Evolutionary conservation across 2,888 invertebrate genomes (phyloP).

Genomic region (Drosophila siamana): DNA sequence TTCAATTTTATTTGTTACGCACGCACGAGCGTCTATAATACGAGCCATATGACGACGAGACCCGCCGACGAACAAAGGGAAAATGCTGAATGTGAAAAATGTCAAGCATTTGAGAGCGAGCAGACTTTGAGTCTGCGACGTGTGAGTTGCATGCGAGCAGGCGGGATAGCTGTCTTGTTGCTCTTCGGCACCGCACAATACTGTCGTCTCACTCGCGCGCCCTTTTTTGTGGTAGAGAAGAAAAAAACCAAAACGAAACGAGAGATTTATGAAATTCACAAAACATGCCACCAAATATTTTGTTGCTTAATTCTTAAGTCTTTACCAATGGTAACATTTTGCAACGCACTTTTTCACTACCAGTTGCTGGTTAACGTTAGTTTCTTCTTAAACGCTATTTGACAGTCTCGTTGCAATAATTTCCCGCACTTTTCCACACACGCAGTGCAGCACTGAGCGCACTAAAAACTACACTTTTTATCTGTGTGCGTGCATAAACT

Average conservation of each 20-base stretch:
- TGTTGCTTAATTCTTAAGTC: conserved; percentile 34
- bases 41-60: conserved; percentile 79
- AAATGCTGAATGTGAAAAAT: conserved; percentile 80
- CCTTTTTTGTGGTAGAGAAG: conserved; percentile 75
- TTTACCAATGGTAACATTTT: conserved; percentile 12
- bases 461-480: conserved; percentile 51
- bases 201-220: conserved; percentile 71
- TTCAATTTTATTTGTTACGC: conserved; percentile 74
- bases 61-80: conserved; percentile 80
- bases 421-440: conserved; percentile 72
- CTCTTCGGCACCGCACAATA: conserved; percentile 22
- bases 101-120: conserved; percentile 71
- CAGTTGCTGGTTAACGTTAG: conserved; percentile 13
- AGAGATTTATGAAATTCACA: conserved; percentile 67
- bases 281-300: conserved; percentile 54
- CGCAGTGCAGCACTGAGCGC: conserved; percentile 59
- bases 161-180: conserved; percentile 48
- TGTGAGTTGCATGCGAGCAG: conserved; percentile 55
- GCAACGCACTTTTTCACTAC: conserved; percentile 31
- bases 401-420: conserved; percentile 48
- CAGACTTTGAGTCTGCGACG: conserved; percentile 73
- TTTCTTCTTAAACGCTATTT: conserved; percentile 22
- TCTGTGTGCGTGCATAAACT: conserved; percentile 53
- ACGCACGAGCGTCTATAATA: conserved; percentile 62
- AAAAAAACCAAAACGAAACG: conserved; percentile 77